phyloP scores from a whole-genome alignment of 2,888 invertebrate species.

The Catocala sponsa region DNA sequence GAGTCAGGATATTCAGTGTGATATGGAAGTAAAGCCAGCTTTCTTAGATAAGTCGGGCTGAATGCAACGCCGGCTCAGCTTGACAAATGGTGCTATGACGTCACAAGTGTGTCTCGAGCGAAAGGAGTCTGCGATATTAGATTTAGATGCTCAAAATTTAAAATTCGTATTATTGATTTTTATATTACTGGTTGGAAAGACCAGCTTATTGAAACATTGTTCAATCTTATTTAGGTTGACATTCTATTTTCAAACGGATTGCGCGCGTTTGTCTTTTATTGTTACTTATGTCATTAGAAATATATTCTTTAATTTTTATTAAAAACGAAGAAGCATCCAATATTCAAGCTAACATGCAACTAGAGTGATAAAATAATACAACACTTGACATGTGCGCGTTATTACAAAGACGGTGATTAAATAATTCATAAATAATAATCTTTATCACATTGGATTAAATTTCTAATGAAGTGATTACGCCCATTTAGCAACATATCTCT shows the following conservation, averaged over 20 bases:
- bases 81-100: constrained; percentile 81
- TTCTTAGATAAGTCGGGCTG: constrained; percentile 78
- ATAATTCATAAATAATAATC: no score
- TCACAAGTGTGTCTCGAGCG: constrained; percentile 55
- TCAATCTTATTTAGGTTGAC: neutral
- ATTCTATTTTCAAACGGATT: no score
- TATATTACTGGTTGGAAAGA: neutral
- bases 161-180: constrained; percentile 3
- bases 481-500: constrained; percentile 49
- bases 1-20: constrained; percentile 70
- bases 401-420: no score
- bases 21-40: constrained; percentile 72
- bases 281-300: no score
- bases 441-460: no score
- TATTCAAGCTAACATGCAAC: no score
- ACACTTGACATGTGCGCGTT: no score
- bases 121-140: constrained; percentile 43
- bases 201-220: neutral
- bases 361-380: no score
- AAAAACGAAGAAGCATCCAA: no score
- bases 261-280: no score
- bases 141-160: constrained; percentile 29
- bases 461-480: constrained; percentile 34
- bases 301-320: no score
- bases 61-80: constrained; percentile 72